Evolutionary conservation across 2,888 invertebrate species (phyloP).

Genomic region (Gasteruption jaculator): DNA sequence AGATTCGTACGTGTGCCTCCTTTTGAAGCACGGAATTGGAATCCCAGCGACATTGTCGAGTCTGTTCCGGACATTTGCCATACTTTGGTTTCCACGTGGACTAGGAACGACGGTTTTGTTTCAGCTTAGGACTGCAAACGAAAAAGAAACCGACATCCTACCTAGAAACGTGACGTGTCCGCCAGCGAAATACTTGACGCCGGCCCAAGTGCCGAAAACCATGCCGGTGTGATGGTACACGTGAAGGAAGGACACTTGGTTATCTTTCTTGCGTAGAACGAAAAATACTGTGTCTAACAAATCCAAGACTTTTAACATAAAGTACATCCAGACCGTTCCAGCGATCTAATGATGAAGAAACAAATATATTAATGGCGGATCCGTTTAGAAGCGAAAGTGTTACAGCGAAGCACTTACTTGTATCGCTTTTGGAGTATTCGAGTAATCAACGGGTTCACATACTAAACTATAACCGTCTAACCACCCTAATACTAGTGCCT

Average conservation of each 20-base stretch:
- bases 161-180: constrained; percentile 45
- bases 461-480: constrained; percentile 58
- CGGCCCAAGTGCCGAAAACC: constrained; percentile 64
- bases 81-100: too few relatives aligned
- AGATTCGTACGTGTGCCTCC: too few relatives aligned
- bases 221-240: constrained; percentile 84
- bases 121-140: too few relatives aligned
- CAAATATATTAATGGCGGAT: constrained; percentile 1
- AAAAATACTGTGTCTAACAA: constrained; percentile 80
- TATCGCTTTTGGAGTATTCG: constrained; percentile 58
- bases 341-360: constrained; percentile 46
- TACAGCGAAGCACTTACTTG: constrained; percentile 55
- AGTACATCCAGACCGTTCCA: constrained; percentile 63
- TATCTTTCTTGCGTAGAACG: constrained; percentile 76
- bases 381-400: constrained; percentile 33
- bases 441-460: constrained; percentile 71
- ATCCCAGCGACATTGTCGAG: too few relatives aligned
- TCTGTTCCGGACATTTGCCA: too few relatives aligned
- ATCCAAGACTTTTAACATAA: constrained; percentile 67
- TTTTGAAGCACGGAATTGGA: too few relatives aligned
- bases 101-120: too few relatives aligned
- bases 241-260: constrained; percentile 79
- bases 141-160: constrained; percentile 20
- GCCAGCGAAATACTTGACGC: constrained; percentile 60
- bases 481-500: constrained; percentile 37